A percentile compares a stretch with the other conserved stretches of the same genome.
Evolutionary conservation across 2,888 invertebrate genomes (phyloP).

Genomic region (Strigamia crassipes): DNA sequence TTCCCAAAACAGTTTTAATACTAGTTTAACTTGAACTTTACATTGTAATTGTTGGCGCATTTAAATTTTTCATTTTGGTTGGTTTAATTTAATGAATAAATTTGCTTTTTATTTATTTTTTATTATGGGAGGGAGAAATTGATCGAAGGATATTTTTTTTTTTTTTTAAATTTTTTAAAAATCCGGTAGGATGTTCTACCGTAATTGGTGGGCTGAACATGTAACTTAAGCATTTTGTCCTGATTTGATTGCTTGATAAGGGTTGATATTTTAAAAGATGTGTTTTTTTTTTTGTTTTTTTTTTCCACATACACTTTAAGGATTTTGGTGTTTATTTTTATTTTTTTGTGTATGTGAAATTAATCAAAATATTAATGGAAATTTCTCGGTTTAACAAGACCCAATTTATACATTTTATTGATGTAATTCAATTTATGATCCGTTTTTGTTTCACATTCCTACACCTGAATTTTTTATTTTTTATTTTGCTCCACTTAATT

Average conservation of each 20-base stretch:
- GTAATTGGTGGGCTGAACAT: conserved; percentile 31
- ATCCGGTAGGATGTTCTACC: conserved; percentile 35
- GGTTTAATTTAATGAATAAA: not conserved
- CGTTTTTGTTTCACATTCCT: not conserved
- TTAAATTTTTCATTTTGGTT: conserved; percentile 1
- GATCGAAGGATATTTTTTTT: not conserved
- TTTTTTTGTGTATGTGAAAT: not conserved
- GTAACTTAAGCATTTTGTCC: conserved; percentile 35
- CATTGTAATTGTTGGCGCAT: not conserved
- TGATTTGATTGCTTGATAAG: conserved; percentile 40
- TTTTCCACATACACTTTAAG: not conserved
- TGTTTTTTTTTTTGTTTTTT: not conserved
- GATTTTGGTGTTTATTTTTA: not conserved
- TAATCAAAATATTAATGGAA: not conserved
- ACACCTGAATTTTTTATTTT: not conserved
- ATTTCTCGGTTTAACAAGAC: not conserved
- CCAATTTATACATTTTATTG: not conserved
- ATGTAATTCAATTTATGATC: not conserved
- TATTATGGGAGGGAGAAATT: not conserved
- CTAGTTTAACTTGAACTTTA: conserved; percentile 39
- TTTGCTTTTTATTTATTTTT: not conserved
- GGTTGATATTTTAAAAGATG: conserved; percentile 11
- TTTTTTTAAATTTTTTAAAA: not conserved
- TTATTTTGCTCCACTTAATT: conserved; percentile 15
- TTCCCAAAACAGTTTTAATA: conserved; percentile 40